Conservation (phyloP, 2,113 vertebrate genomes). For the Oxygymnocypris stewartii region DNA sequence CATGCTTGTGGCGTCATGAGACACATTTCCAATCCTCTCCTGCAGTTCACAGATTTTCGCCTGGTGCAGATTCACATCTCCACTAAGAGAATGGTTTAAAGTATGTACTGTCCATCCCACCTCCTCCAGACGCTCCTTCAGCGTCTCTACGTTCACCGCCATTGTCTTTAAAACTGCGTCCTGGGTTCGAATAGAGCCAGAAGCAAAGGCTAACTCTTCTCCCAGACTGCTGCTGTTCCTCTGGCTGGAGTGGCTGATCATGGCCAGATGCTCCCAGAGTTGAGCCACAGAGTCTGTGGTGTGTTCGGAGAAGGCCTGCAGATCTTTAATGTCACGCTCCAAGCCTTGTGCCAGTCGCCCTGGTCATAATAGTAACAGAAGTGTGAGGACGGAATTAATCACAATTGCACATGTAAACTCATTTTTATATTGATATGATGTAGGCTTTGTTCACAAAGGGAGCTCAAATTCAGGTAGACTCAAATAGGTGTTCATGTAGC, state of each 20-base stretch:
- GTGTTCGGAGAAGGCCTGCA: slow-evolving; percentile 80
- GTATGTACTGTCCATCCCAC: slow-evolving; percentile 78
- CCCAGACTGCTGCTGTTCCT: slow-evolving; percentile 80
- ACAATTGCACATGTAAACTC: neutral
- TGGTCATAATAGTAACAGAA: neutral
- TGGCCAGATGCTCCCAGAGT: slow-evolving; percentile 78
- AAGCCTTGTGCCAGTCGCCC: slow-evolving; percentile 72
- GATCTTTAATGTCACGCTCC: slow-evolving; percentile 80
- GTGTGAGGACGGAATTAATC: neutral
- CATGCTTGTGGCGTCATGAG: slow-evolving; percentile 81
- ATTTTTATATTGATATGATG: neutral
- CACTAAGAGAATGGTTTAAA: slow-evolving; percentile 87
- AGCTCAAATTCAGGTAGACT: neutral
- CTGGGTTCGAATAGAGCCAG: slow-evolving; percentile 77
- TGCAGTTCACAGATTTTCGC: slow-evolving; percentile 85
- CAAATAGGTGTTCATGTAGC: neutral
- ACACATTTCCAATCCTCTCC: slow-evolving; percentile 85
- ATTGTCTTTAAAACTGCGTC: slow-evolving; percentile 79
- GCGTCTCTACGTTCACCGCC: slow-evolving; percentile 71
- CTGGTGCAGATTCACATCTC: slow-evolving; percentile 81
- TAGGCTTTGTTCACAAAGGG: neutral
- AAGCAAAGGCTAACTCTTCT: slow-evolving; percentile 63
- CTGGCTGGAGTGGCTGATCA: slow-evolving; percentile 71
- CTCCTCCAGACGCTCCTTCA: slow-evolving; percentile 82
- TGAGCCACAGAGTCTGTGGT: slow-evolving; percentile 78